Evolutionary conservation across 2,113 vertebrate species (phyloP).

Genomic region (Thermophis baileyi): DNA sequence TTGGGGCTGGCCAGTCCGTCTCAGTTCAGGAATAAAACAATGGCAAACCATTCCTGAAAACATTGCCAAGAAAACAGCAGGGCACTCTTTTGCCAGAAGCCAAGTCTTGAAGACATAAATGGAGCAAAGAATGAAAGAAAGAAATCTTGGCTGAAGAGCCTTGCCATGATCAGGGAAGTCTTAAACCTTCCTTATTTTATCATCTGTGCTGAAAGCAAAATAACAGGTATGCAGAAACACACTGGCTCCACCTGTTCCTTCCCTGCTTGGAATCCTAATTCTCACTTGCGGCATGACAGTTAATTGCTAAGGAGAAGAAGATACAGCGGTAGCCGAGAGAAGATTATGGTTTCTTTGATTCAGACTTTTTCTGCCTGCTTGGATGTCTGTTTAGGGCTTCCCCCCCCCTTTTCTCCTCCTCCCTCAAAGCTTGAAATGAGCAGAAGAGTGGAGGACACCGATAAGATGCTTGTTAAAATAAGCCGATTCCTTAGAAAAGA

Average conservation of each 20-base stretch:
- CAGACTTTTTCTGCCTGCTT: not conserved
- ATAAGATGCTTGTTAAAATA: not conserved
- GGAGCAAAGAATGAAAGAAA: not conserved
- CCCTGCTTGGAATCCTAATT: not conserved
- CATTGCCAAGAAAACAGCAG: no score
- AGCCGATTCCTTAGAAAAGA: not conserved
- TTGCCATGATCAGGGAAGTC: not conserved
- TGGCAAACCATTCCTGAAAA: not conserved
- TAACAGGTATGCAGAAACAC: not conserved
- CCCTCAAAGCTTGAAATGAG: not conserved
- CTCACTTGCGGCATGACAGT: not conserved
- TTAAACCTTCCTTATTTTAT: no score
- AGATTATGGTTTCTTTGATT: not conserved
- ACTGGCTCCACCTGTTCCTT: not conserved
- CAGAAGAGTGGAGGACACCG: not conserved
- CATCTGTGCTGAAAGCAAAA: not conserved
- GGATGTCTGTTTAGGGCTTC: not conserved
- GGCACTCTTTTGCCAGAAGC: no score
- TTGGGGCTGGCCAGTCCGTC: not conserved
- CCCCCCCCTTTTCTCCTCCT: not conserved
- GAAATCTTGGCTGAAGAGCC: not conserved
- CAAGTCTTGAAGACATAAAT: not conserved
- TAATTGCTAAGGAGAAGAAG: constrained; percentile 6
- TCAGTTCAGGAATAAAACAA: not conserved
- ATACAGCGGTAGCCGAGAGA: not conserved